Evolutionary conservation across 1,140 invertebrate species (phyloP).

Genomic region (Heliconius eleuchia): DNA sequence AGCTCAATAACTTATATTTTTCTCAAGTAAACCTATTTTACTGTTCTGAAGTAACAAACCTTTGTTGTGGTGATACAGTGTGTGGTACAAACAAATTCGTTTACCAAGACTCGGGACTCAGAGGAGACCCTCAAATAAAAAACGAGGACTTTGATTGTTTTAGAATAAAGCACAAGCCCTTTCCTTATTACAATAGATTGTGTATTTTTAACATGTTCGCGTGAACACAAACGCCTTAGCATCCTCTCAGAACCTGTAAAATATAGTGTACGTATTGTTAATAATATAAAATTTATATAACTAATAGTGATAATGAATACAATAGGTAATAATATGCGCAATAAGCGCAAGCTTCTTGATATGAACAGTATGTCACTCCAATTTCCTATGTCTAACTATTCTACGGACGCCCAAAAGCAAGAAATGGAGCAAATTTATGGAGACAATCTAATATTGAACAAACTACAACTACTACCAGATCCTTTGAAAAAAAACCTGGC

Average conservation of each 20-base stretch:
- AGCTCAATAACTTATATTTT: constrained; percentile 56
- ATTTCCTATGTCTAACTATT: constrained; percentile 57
- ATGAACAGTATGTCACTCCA: constrained; percentile 43
- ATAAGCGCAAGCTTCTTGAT: constrained; percentile 53
- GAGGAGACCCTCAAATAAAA: constrained; percentile 40
- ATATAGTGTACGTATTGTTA: constrained; percentile 41
- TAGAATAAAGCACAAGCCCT: constrained; percentile 55
- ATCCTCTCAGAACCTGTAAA: constrained; percentile 52
- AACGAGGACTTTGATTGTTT: constrained; percentile 48
- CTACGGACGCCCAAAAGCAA: constrained; percentile 49
- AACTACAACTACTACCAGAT: constrained; percentile 59
- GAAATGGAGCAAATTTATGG: constrained; percentile 52
- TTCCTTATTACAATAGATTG: constrained; percentile 52
- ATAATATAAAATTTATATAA: constrained; percentile 7
- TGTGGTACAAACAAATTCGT: constrained; percentile 48
- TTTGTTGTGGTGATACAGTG: constrained; percentile 53
- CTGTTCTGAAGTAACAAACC: constrained; percentile 47
- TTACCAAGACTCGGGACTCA: constrained; percentile 50
- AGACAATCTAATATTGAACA: constrained; percentile 55
- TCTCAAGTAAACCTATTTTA: constrained; percentile 59
- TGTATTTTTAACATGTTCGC: constrained; percentile 48
- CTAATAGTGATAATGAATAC: constrained; percentile 56
- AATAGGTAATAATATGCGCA: constrained; percentile 49
- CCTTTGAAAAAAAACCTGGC: constrained; percentile 68
- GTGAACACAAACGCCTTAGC: constrained; percentile 65